Evolutionary conservation across 2,888 invertebrate genomes (phyloP).

Genomic region (Mythimna loreyi): DNA sequence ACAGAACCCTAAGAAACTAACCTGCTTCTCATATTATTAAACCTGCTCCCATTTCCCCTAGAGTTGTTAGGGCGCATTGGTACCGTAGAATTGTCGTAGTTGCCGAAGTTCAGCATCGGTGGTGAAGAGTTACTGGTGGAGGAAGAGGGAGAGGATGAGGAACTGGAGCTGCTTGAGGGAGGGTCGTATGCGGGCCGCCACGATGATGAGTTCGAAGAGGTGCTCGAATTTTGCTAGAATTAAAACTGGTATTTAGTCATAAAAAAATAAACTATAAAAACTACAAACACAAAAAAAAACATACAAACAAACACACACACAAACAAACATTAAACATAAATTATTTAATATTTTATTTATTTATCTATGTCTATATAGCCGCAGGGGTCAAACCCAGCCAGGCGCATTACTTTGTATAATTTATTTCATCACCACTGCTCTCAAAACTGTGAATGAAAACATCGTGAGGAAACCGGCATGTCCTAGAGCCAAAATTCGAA

Average conservation of each 20-base stretch:
- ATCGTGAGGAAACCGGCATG: no score
- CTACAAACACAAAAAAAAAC: no score
- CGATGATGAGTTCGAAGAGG: slow-evolving; percentile 5
- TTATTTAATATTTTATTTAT: no score
- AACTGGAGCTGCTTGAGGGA: neutral
- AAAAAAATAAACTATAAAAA: no score
- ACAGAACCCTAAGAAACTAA: neutral
- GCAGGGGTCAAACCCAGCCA: no score
- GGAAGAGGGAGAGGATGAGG: slow-evolving; percentile 3
- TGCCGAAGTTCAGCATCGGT: slow-evolving; percentile 10
- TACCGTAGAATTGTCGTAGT: slow-evolving; percentile 18
- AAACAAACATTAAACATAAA: no score
- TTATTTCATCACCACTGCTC: no score
- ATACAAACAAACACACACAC: no score
- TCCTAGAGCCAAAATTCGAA: no score
- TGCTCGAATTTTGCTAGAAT: slow-evolving; percentile 36
- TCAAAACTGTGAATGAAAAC: no score
- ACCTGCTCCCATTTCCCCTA: slow-evolving; percentile 1
- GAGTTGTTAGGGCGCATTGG: slow-evolving; percentile 6
- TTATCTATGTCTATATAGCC: no score
- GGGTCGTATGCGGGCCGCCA: slow-evolving; percentile 38
- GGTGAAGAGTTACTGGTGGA: neutral
- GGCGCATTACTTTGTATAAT: no score
- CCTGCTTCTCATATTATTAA: neutral
- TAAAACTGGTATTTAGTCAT: neutral